Base-by-base conservation (phyloP, 2,888 invertebrate genomes). In the Pristionchus maxplancki region DNA sequence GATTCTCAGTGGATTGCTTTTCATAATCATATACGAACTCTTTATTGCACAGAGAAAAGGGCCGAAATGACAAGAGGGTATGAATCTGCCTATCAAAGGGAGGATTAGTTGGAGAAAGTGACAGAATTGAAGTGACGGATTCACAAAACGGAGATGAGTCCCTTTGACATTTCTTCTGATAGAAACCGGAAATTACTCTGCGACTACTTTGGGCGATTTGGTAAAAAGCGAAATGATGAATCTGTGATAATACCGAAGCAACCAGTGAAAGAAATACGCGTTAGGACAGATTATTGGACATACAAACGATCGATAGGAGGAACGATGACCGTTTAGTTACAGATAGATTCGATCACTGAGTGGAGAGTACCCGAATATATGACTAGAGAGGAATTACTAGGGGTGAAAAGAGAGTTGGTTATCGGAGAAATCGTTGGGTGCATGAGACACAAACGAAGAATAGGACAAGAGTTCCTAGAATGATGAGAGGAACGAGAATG, bases 391-490 rank as follows among this genome's bases (percentile, higher is more conserved):
- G 37, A 34, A 71, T 31, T 34, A 34, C 58, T 58, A 58, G 58
- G 3, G 67, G 34, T 67, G 15, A 67, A 67, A n/a, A n/a, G n/a
- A 28, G 64, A 24, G 28, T 11, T 11, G 20, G 40, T 83, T 50
- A 50, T 83, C 82, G 82, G 8, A 83, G 82, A 11, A 83, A 83
- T 50, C 82, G 50, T 53, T 53, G 85, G 11, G 85, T 85, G 64
- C 85, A 85, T 1, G 85, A 85, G 3, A 85, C 62, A 53, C 85
- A 85, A 13, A 85, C 64, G 85, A 85, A 58, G 64, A 85, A 64
- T 20, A 85, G 50, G 44, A 85, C 31, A 15, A 85, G n/a, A 15
- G 64, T 34, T 6, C n/a, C 85, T 17, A 85, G 64, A 31, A 85
- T 85, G 62, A 15, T 62, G 37, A 85, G 62, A 28, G 85, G 62